Evolutionary conservation across 1,140 invertebrate species (phyloP).

Genomic region (Thaumatotibia leucotreta): DNA sequence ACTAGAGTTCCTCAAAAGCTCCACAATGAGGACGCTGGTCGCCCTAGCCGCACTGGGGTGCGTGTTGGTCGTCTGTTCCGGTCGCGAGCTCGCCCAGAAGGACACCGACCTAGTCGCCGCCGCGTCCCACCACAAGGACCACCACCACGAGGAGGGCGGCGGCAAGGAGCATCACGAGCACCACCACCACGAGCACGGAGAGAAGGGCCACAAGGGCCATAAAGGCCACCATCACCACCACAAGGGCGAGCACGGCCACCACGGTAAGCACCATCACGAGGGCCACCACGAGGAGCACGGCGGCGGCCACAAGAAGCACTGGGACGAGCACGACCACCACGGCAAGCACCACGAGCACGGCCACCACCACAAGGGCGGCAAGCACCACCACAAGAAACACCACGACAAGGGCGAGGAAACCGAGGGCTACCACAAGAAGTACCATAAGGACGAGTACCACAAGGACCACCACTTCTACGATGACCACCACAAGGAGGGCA

Average conservation of each 20-base stretch:
- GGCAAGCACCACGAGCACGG: constrained; percentile 82
- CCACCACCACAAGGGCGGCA: constrained; percentile 80
- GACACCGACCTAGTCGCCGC: constrained; percentile 69
- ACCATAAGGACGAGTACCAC: constrained; percentile 84
- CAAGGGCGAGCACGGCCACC: constrained; percentile 82
- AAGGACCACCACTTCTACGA: constrained; percentile 84
- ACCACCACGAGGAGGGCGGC: constrained; percentile 74
- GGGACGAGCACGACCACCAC: constrained; percentile 82
- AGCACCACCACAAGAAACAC: constrained; percentile 79
- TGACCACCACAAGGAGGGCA: constrained; percentile 80
- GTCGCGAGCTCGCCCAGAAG: constrained; percentile 46
- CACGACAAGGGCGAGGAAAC: constrained; percentile 81
- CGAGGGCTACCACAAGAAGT: constrained; percentile 81
- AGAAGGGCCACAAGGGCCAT: constrained; percentile 78
- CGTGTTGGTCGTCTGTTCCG: constrained; percentile 38
- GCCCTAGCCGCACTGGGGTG: constrained; percentile 55
- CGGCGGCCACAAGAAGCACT: constrained; percentile 81
- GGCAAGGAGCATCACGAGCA: constrained; percentile 77
- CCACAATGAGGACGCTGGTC: constrained; percentile 63
- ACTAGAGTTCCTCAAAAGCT: constrained; percentile 24
- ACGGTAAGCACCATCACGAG: constrained; percentile 81
- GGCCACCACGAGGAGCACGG: constrained; percentile 81
- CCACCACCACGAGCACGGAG: constrained; percentile 75
- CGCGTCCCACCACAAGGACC: constrained; percentile 64
- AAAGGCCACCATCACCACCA: constrained; percentile 80